Conservation (phyloP, 1,140 invertebrate species). For the Lepidurus apus region DNA sequence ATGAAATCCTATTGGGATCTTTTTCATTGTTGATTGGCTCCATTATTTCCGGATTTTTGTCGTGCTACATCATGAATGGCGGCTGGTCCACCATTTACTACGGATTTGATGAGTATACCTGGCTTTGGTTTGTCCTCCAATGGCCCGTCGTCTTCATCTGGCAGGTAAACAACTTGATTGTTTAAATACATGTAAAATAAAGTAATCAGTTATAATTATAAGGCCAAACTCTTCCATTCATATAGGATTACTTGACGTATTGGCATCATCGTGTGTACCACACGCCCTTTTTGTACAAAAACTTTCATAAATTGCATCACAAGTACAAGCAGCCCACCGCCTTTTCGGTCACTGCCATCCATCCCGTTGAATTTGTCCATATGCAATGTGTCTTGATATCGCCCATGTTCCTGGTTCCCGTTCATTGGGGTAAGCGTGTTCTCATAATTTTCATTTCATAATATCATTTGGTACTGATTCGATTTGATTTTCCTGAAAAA, state of each 20-base stretch:
- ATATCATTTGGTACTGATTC: not conserved
- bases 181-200: too few relatives aligned
- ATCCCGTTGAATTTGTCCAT: constrained; percentile 59
- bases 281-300: constrained; percentile 60
- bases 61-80: constrained; percentile 61
- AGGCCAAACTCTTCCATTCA: constrained; percentile 33
- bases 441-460: not conserved
- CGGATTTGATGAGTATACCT: constrained; percentile 56
- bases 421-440: constrained; percentile 58
- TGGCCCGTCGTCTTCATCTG: constrained; percentile 59
- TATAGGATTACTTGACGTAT: constrained; percentile 62
- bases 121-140: constrained; percentile 59
- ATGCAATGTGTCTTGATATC: constrained; percentile 49
- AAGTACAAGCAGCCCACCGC: constrained; percentile 68
- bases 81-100: constrained; percentile 61
- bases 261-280: constrained; percentile 63
- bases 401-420: constrained; percentile 52
- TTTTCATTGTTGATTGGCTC: constrained; percentile 53
- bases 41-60: constrained; percentile 52
- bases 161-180: constrained; percentile 51
- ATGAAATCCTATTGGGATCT: constrained; percentile 61
- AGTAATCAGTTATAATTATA: constrained; percentile 27
- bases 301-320: constrained; percentile 68
- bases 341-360: constrained; percentile 67
- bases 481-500: not conserved